Base-by-base conservation (phyloP, 1,140 invertebrate species). In the Druon quercuslanigerum region DNA sequence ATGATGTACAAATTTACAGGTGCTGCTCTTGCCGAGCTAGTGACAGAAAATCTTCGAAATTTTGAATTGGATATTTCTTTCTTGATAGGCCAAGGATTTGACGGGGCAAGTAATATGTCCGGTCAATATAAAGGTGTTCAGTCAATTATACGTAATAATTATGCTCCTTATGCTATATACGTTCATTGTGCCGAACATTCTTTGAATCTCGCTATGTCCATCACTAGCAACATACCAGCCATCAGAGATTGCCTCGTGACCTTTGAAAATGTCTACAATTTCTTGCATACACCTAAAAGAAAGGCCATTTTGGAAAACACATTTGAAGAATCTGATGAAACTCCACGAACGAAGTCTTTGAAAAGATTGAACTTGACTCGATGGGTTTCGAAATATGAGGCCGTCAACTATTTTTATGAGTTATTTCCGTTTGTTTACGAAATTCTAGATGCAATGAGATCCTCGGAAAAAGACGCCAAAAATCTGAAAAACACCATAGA, bases 191-290 rank as follows among this genome's bases (percentile, higher is more conserved):
- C 57, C 13, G 57, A 6, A 8, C 57, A 66, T 66, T 66, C 57
- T 66, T 66, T 66, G 57, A 66, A 66, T 8, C 57, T 66, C 3
- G 57, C 57, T 66, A 66, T 66, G 7, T 66, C 57, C 19, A 66
- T 66, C 19, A 19, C 57, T 33, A 66, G 57, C 57, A 19, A 66
- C 1, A 66, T 66, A 2, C 57, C 57, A n/a, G 57, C 57, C 17
- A 66, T 66, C 17, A 66, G 57, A 19, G 17, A 66, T n/a, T 66
- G 57, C 19, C 57, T 66, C 4, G 8, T 3, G 7, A 66, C 57
- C 1, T 11, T 13, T 11, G 13, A 66, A 66, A n/a, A 6, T 8
- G 57, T 66, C 1, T 66, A 66, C 8, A 66, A 66, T 66, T 66
- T 66, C 57, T 19, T 66, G 7, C 57, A 66, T 66, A 16, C 57